Base-by-base conservation (phyloP, 2,888 invertebrate species). In the Cephalotes varians region DNA sequence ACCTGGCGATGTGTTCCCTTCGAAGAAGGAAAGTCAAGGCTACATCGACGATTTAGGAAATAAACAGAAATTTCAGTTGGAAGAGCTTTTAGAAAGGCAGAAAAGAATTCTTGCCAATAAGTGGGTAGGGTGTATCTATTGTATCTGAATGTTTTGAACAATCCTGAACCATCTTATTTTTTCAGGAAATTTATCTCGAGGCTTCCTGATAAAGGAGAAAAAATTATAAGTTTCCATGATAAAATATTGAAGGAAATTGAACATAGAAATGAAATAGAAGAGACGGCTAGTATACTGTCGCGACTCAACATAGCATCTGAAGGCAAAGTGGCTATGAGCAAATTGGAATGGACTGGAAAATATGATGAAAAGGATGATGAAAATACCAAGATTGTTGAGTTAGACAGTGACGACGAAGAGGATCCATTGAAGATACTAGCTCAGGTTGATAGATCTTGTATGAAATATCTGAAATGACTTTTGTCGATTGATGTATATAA, bases 281-380 rank as follows among this genome's bases (percentile, higher is more conserved):
- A 95, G 82, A 94, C 96, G 18, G 95, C 95, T 85, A 91, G 93
- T 82, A 93, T 96, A 86, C 92, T 96, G 2, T 95, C 95, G 28
- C 94, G 95, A 80, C 93, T 96, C 82, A 96, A 95, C 81, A 92
- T 96, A 40, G 94, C 92, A 71, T 88, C 91, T 2, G 92, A 95
- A 47, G 95, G 95, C 44, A 95, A 95, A 90, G 92, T 95, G 64
- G 93, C 95, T 5, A 94, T 96, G 80, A 95, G 95, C 91, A 94
- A 96, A 91, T 92, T 96, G 1, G 96, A 96, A 95, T 96, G 96
- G 96, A 95, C 95, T 28, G 95, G 96, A 44, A 95, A 95, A 88
- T 93, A 95, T 84, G 86, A 76, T 25, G 92, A 94, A 21, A 92
- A 91, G 28, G 91, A 92, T 60, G 88, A 88, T 6, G 12, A 65